Conservation (phyloP, 2,113 vertebrate species). For the Zapornia atra region DNA sequence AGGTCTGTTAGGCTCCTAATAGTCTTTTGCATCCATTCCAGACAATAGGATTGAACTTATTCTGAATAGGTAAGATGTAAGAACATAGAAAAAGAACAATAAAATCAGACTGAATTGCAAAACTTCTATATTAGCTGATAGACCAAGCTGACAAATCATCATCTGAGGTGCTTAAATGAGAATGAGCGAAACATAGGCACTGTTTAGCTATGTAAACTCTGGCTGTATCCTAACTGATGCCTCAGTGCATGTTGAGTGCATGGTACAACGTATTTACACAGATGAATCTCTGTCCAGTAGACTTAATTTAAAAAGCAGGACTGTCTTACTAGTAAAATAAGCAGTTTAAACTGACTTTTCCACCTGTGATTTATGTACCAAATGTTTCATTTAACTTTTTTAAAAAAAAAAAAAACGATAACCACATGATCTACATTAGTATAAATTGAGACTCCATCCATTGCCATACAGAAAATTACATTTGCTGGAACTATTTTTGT, state of each 20-base stretch:
- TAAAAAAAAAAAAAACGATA: not conserved
- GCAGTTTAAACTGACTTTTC: not conserved
- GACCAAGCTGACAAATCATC: not conserved
- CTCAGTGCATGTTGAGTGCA: not conserved
- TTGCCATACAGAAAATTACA: not conserved
- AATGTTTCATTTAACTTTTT: not conserved
- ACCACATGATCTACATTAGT: not conserved
- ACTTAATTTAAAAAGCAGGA: not conserved
- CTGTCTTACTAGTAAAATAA: not conserved
- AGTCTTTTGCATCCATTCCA: not conserved
- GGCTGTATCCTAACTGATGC: not conserved
- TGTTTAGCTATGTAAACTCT: not conserved
- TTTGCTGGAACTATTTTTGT: not conserved
- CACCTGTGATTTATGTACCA: not conserved
- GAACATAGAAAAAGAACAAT: not conserved
- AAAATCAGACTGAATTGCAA: not conserved
- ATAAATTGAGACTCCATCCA: not conserved
- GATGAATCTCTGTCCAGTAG: not conserved
- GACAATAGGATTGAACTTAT: not conserved
- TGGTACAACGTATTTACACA: not conserved
- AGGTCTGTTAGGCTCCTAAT: not conserved
- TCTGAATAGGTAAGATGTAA: not conserved
- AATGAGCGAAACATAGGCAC: not conserved
- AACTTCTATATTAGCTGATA: not conserved
- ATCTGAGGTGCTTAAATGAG: not conserved